Evolutionary conservation across 2,888 invertebrate species (phyloP), one percentile per base, ranked within the genome.

Genomic region (Pecten maximus): DNA sequence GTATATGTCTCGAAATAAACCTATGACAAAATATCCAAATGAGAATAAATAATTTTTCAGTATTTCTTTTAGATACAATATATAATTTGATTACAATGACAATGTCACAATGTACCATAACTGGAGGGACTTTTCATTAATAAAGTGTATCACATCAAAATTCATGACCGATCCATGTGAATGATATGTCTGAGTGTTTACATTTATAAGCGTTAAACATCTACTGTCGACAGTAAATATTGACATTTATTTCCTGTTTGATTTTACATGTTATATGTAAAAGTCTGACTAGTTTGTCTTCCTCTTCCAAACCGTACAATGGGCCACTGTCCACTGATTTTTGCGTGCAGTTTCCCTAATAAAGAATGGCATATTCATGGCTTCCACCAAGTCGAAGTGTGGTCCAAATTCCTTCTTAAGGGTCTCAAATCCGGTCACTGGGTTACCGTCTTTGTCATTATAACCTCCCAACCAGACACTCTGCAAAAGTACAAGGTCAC

Each of bases 241-340:
- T 74, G n/a, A n/a, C 40, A 16, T 60, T n/a, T 44, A 15, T 74
- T 39, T n/a, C 89, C 74, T 23, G 86, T 89, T 86, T 40, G 86
- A 44, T 89, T 28, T n/a, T n/a, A n/a, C n/a, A n/a, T n/a, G n/a
- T n/a, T n/a, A n/a, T n/a, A n/a, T n/a, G n/a, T n/a, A n/a, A 39
- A 35, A 6, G 44, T 12, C n/a, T 4, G 12, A 16, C 40, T 48
- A 86, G 40, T 60, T 87, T 28, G 39, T 40, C 87, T 94, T 95
- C 50, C 95, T 93, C 87, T 93, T 94, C 97, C 97, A 97, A 8
- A 97, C 96, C 6, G 96, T 96, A 10, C 95, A 95, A 92, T 96
- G 96, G 40, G 96, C 95, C 23, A 96, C 96, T n/a, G 96, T 96
- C 95, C 96, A 96, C 92, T 96, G 96, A 91, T 96, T 95, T 91